These are phyloP conservation scores for Hemaris fuciformis DNA, from an alignment of 2,888 invertebrate species.

Conservation along the genomic window DNA sequence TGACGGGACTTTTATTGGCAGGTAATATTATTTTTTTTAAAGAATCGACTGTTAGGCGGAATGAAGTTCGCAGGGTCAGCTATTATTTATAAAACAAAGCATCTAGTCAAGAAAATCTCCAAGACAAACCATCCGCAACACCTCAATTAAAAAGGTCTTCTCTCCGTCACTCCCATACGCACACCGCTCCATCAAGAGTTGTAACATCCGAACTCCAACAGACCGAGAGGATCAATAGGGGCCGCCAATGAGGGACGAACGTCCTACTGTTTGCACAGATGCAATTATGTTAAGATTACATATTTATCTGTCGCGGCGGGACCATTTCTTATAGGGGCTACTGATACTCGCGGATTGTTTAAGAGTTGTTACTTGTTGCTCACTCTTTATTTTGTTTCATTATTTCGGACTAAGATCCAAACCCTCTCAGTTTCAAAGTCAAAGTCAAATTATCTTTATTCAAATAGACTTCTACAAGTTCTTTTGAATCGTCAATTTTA, in stretches of 20 bases:
- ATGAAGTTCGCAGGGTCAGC: too few relatives aligned
- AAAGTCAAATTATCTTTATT: too few relatives aligned
- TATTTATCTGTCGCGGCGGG: constrained; percentile 74
- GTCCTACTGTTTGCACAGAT: constrained; percentile 50
- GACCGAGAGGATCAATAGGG: constrained; percentile 41
- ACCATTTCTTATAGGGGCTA: constrained; percentile 66
- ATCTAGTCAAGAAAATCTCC: neutral
- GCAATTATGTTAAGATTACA: constrained; percentile 79
- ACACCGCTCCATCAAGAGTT: constrained; percentile 39
- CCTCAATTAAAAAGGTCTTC: constrained; percentile 32
- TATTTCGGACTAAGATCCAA: too few relatives aligned
- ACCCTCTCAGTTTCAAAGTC: too few relatives aligned
- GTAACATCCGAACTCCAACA: constrained; percentile 19
- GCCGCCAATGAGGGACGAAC: constrained; percentile 44
- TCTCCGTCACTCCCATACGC: constrained; percentile 38
- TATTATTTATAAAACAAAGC: neutral
- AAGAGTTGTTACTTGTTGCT: constrained; percentile 32
- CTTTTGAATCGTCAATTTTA: too few relatives aligned
- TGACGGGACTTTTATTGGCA: too few relatives aligned
- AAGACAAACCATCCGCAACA: constrained; percentile 10
- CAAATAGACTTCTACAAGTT: too few relatives aligned
- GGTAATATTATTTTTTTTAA: too few relatives aligned
- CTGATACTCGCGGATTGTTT: constrained; percentile 17
- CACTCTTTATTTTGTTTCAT: too few relatives aligned
- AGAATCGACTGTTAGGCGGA: too few relatives aligned